These are phyloP conservation scores for Clarias batrachus DNA, from an alignment of 2,113 vertebrate species.

Conservation along the genomic window DNA sequence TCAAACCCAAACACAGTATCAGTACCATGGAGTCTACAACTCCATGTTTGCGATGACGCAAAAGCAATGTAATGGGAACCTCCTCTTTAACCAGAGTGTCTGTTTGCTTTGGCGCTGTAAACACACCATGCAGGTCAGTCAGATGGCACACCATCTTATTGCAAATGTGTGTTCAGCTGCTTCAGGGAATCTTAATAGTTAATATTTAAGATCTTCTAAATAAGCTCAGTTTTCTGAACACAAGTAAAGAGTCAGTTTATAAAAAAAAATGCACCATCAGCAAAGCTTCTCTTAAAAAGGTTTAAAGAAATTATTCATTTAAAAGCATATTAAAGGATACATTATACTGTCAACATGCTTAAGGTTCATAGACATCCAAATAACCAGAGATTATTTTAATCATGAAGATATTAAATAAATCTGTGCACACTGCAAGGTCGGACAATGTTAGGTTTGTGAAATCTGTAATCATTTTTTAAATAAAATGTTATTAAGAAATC, in stretches of 20 bases:
- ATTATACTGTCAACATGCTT: neutral
- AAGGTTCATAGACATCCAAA: neutral
- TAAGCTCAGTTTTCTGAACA: neutral
- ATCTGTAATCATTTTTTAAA: neutral
- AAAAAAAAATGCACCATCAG: neutral
- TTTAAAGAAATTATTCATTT: neutral
- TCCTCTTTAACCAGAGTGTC: constrained; percentile 10
- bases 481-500: neutral
- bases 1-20: constrained; percentile 43
- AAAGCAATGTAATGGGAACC: constrained; percentile 12
- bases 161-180: constrained; percentile 8
- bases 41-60: constrained; percentile 41
- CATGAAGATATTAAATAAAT: neutral
- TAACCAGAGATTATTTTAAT: neutral
- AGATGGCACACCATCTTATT: neutral
- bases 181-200: neutral
- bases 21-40: constrained; percentile 15
- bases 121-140: constrained; percentile 6
- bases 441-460: neutral
- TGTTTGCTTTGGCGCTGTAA: constrained; percentile 44
- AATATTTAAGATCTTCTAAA: neutral
- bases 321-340: neutral
- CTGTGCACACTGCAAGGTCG: neutral
- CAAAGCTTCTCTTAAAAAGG: neutral
- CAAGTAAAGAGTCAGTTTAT: too few relatives aligned